Evolutionary conservation across 2,113 vertebrate genomes (phyloP), one percentile per base, ranked within the genome.

Genomic region (Pongo abelii): DNA sequence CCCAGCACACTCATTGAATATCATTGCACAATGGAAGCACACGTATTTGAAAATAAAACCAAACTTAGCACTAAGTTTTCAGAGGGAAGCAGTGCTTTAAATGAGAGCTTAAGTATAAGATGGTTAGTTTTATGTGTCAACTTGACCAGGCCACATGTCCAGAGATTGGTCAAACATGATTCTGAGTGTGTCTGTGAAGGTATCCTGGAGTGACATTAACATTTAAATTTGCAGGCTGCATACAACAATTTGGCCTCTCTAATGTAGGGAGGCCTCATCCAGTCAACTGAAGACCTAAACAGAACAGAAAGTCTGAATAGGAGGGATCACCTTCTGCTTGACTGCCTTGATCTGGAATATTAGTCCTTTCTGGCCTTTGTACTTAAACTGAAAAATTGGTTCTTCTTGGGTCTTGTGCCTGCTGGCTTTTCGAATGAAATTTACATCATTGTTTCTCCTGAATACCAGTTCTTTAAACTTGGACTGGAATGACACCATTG

Each of bases 201-300:
- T 14, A 52, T 89, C 95, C 64, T 40, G 3, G 30, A 43, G 30
- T 77, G 50, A 84, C 12, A 52, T 38, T 67, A 23, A 48, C 18
- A 14, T 80, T 43, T 80, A 30, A 80, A 67, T 38, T 70, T 40
- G 9, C 50, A 43, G n/a, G 40, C 1, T 59, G 14, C 40, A 7
- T 35, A 20, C 27, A 81, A 8, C 27, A 43, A 3, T 25, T 35
- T 52, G 6, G 35, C 18, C 8, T 78, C 32, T 27, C 3, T 70
- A 30, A 30, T 6, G 12, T 23, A 5, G 17, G 1, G 38, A 13
- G 5, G 9, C 3, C 40, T 61, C 10, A 6, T 20, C 2, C 27
- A 74, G 30, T 50, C 55, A 52, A 40, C 2, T 12, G 20, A 91
- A 83, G 25, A 81, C 16, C 25, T 72, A 17, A 72, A 50, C 27